Evolutionary conservation across 1,140 invertebrate species (phyloP), one percentile per base, ranked within the genome.

Genomic region (Microplitis mediator): DNA sequence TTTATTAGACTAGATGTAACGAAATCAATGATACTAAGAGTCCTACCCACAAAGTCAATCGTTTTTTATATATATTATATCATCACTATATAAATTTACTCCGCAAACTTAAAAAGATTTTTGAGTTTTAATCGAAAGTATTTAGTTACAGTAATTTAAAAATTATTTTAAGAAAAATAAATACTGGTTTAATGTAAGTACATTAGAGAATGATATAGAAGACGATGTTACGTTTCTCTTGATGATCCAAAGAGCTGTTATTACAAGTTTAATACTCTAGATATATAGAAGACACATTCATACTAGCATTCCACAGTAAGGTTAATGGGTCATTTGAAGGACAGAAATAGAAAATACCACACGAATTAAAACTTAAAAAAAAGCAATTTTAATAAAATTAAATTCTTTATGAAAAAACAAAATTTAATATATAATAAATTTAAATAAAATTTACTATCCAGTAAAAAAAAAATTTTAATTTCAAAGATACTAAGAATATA

Each of bases 261-360:
- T 58, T 31, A 58, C 56, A 16, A 58, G 14, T 58, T 58, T 58
- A 58, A 6, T 58, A 58, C 56, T 58, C 23, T 58, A 54, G 13
- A 58, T 16, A 32, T 31, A 58, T 16, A 58, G 56, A 58, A 58
- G 56, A 58, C 23, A 58, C 56, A 58, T 58, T 58, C 56, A 58
- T 58, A 23, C 56, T 3, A 58, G 16, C 56, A 58, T 58, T 58
- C 56, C 56, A 9, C 56, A 58, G 56, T 58, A 9, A 58, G 56
- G 14, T 58, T 31, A 58, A 58, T 58, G 23, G 56, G 23, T 31
- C 56, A 58, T 6, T 23, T 58, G 5, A 58, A 58, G 23, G 39
- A 45, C 39, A 45, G 39, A 16, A 58, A 23, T 16, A 58, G 23
- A 58, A 58, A 58, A 23, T 58, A 23, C 52, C 52, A 54, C 13